Percentiles rank a stretch among this genome's conserved stretches.
These are phyloP conservation scores for Chrysodeixis includens DNA, from an alignment of 2,888 invertebrate species.

Conservation along the genomic window DNA sequence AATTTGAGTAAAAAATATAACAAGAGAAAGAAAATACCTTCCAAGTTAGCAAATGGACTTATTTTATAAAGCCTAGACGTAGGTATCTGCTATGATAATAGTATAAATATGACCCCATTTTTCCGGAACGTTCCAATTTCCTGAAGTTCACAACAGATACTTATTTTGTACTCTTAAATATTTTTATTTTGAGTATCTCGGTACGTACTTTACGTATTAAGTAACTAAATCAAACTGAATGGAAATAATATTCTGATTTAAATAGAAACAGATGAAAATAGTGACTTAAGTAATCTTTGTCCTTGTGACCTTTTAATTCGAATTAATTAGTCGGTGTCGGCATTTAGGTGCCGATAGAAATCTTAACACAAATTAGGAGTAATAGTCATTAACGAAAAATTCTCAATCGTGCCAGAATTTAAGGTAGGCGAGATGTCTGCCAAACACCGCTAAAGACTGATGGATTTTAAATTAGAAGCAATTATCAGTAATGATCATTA, in stretches of 20 bases:
- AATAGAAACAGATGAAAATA: no score
- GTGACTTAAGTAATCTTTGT: no score
- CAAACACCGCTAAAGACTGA: constrained; percentile 19
- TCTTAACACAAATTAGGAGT: constrained; percentile 21
- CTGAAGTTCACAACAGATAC: constrained; percentile 9
- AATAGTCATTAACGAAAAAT: constrained; percentile 20
- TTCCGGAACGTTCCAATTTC: constrained; percentile 22
- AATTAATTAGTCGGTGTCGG: no score
- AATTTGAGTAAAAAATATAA: constrained; percentile 17
- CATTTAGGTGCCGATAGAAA: no score
- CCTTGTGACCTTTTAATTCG: no score
- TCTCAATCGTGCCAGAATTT: constrained; percentile 19
- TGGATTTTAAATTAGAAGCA: constrained; percentile 11
- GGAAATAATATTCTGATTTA: no score
- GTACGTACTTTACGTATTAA: neutral
- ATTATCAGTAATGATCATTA: neutral
- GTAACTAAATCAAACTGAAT: no score
- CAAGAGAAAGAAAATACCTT: constrained; percentile 9
- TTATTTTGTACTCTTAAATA: neutral
- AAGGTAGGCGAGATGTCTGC: constrained; percentile 2
- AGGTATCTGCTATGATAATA: constrained; percentile 23
- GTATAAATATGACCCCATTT: constrained; percentile 30
- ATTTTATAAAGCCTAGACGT: constrained; percentile 14
- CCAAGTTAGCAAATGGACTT: constrained; percentile 20
- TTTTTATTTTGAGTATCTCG: neutral